Percentiles rank a stretch among this genome's conserved stretches.
Evolutionary conservation across 2,888 invertebrate genomes (phyloP).

Genomic region (Ganaspis brasiliensis): DNA sequence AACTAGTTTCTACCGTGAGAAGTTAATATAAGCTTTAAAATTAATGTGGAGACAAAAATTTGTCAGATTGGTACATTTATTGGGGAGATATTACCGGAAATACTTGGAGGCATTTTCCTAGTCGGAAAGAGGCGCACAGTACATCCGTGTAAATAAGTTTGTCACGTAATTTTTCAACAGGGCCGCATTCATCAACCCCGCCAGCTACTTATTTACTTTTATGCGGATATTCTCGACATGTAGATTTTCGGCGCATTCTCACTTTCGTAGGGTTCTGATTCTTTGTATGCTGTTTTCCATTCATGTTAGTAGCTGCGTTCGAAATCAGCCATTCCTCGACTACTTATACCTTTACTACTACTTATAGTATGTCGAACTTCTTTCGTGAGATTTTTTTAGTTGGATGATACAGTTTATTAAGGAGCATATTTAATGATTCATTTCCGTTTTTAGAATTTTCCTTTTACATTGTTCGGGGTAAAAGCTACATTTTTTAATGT

Average conservation of each 20-base stretch:
- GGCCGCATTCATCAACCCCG: conserved; percentile 74
- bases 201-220: conserved; percentile 44
- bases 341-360: conserved; percentile 29
- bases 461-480: not conserved
- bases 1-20: conserved; percentile 63
- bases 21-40: conserved; percentile 61
- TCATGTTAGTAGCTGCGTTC: conserved; percentile 33
- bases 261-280: conserved; percentile 20
- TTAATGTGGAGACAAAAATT: conserved; percentile 62
- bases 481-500: not conserved
- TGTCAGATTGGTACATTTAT: conserved; percentile 45
- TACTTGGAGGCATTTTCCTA: conserved; percentile 69
- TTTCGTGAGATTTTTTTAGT: conserved; percentile 25
- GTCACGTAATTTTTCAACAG: conserved; percentile 79
- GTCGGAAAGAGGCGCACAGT: conserved; percentile 69
- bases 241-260: conserved; percentile 24
- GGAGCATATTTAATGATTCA: conserved; percentile 12
- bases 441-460: not conserved
- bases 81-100: conserved; percentile 71
- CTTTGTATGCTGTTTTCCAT: conserved; percentile 34
- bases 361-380: conserved; percentile 22
- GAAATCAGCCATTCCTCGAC: conserved; percentile 43
- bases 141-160: conserved; percentile 75
- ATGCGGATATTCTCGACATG: conserved; percentile 20
- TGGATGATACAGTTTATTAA: not conserved